A percentile compares a stretch with the other conserved stretches of the same genome.
phyloP scores from a whole-genome alignment of 2,113 vertebrate species.

The Thymallus thymallus region DNA sequence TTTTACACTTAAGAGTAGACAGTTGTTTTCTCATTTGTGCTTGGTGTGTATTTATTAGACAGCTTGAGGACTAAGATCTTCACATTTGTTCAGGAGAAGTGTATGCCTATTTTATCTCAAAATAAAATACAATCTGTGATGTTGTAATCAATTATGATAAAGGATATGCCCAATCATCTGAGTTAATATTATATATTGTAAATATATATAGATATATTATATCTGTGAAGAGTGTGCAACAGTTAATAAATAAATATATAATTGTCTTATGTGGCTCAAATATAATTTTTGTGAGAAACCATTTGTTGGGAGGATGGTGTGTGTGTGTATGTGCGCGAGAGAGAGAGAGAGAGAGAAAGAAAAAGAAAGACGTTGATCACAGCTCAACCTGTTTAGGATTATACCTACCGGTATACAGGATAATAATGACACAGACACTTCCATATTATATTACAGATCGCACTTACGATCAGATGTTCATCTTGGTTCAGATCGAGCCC shows the following conservation, averaged over 20 bases:
- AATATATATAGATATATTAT: conserved; percentile 40
- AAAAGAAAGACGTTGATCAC: too few relatives aligned
- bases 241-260: conserved; percentile 46
- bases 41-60: not conserved
- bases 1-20: not conserved
- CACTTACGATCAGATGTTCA: too few relatives aligned
- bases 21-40: not conserved
- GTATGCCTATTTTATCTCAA: too few relatives aligned
- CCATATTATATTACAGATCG: too few relatives aligned
- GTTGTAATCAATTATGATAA: not conserved
- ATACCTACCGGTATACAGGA: too few relatives aligned
- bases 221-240: conserved; percentile 8
- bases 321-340: too few relatives aligned
- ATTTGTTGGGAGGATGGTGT: too few relatives aligned
- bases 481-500: too few relatives aligned
- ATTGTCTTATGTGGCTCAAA: not conserved
- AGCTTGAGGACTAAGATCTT: conserved; percentile 6
- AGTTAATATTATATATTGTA: conserved; percentile 44
- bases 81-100: too few relatives aligned
- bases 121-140: not conserved
- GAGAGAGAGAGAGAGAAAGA: too few relatives aligned
- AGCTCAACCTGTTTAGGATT: too few relatives aligned
- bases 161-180: conserved; percentile 19
- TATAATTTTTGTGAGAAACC: not conserved
- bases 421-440: too few relatives aligned